These are phyloP conservation scores for Drosophila prosaltans DNA, from an alignment of 1,140 invertebrate genomes.

Conservation along the genomic window DNA sequence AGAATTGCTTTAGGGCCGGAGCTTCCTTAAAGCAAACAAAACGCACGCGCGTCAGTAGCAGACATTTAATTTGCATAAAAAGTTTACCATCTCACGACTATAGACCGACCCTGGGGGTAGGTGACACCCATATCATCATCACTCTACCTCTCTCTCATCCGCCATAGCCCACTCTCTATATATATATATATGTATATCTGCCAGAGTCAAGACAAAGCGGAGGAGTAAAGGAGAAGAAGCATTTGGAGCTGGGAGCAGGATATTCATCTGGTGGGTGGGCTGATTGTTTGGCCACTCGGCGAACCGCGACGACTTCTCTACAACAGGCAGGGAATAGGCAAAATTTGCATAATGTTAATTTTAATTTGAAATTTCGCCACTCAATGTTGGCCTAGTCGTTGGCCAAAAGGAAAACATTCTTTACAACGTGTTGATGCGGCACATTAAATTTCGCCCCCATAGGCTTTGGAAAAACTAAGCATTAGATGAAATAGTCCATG, in stretches of 20 bases:
- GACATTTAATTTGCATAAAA: slow-evolving; percentile 81
- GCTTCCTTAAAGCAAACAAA: slow-evolving; percentile 69
- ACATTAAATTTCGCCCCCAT: slow-evolving; percentile 56
- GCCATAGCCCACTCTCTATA: too few species aligned
- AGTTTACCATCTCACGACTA: slow-evolving; percentile 56
- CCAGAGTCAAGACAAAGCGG: slow-evolving; percentile 10
- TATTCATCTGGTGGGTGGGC: slow-evolving; percentile 53
- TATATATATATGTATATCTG: too few species aligned
- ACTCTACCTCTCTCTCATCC: background rate
- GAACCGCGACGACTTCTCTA: slow-evolving; percentile 60
- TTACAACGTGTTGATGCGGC: slow-evolving; percentile 76
- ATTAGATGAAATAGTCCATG: slow-evolving; percentile 4
- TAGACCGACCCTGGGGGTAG: slow-evolving; percentile 37
- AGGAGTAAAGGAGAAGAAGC: background rate
- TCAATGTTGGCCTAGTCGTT: slow-evolving; percentile 57
- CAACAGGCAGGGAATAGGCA: slow-evolving; percentile 52
- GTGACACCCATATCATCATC: slow-evolving; percentile 40
- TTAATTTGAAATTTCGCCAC: slow-evolving; percentile 79
- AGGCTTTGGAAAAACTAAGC: background rate
- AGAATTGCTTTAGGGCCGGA: slow-evolving; percentile 2
- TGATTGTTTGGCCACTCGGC: slow-evolving; percentile 72
- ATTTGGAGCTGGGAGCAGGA: background rate
- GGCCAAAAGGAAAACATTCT: slow-evolving; percentile 50
- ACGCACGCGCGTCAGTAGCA: slow-evolving; percentile 73
- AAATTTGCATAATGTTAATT: slow-evolving; percentile 80